Evolutionary conservation across 2,797 vertebrate genomes (phyloP).

Genomic region (Acridotheres tristis): DNA sequence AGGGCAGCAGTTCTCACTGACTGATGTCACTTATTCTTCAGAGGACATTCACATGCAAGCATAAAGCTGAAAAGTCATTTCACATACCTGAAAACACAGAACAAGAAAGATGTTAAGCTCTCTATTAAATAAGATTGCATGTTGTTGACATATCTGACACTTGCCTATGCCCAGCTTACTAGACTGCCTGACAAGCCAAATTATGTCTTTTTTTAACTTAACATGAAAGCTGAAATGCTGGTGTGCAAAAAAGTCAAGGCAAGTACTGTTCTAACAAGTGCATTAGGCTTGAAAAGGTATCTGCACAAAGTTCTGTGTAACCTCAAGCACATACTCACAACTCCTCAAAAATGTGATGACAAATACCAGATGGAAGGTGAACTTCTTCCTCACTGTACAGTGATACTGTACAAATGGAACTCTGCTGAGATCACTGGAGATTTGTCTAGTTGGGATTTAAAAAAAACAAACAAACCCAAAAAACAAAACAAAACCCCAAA

Average conservation of each 20-base stretch:
- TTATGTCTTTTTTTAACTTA: background rate
- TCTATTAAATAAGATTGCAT: background rate
- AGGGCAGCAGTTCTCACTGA: constrained; percentile 25
- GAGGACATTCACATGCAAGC: background rate
- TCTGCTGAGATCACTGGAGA: background rate
- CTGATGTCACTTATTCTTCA: background rate
- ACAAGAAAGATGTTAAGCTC: background rate
- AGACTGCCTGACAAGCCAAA: background rate
- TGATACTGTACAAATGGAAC: background rate
- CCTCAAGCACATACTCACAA: background rate
- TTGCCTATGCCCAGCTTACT: background rate
- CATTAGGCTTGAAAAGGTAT: background rate
- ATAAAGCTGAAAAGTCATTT: background rate
- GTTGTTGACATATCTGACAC: background rate
- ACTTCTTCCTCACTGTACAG: background rate
- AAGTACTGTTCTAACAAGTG: background rate
- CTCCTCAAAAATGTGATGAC: background rate
- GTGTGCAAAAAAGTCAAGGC: background rate
- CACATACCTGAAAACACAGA: constrained; percentile 73
- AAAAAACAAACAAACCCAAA: background rate
- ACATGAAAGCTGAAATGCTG: background rate
- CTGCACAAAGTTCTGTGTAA: background rate
- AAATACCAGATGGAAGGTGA: background rate
- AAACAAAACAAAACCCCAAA: too few species aligned
- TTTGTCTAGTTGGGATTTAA: background rate